Evolutionary conservation across 2,113 vertebrate genomes (phyloP).

Genomic region (Typhlomys cinereus): DNA sequence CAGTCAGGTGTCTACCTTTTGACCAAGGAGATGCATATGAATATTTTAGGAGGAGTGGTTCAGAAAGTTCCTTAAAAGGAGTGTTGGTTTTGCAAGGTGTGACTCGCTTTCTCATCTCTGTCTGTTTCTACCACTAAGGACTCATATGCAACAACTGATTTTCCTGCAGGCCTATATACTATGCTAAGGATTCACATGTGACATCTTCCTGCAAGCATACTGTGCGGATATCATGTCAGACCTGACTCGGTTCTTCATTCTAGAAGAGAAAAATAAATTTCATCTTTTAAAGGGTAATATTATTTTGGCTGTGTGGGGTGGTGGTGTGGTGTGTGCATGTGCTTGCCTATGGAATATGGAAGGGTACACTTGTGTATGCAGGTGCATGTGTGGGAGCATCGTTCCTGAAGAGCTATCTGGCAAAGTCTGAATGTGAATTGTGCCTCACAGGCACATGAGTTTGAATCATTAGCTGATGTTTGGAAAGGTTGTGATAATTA

Average conservation of each 20-base stretch:
- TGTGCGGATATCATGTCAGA: neutral
- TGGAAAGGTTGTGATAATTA: no score
- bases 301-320: neutral
- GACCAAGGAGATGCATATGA: neutral
- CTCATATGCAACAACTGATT: neutral
- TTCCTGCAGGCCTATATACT: no score
- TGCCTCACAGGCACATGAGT: no score
- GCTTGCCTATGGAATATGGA: no score
- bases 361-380: neutral
- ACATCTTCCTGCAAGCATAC: neutral
- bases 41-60: rapidly evolving
- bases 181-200: no score
- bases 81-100: neutral
- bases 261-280: neutral
- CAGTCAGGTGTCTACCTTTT: neutral
- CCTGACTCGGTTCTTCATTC: neutral
- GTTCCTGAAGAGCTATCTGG: neutral
- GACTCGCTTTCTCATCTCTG: neutral
- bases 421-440: no score
- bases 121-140: neutral
- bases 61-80: neutral
- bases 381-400: neutral
- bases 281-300: neutral
- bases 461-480: no score
- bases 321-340: no score